Evolutionary conservation across 1,140 invertebrate genomes (phyloP).

Genomic region (Prorops nasuta): DNA sequence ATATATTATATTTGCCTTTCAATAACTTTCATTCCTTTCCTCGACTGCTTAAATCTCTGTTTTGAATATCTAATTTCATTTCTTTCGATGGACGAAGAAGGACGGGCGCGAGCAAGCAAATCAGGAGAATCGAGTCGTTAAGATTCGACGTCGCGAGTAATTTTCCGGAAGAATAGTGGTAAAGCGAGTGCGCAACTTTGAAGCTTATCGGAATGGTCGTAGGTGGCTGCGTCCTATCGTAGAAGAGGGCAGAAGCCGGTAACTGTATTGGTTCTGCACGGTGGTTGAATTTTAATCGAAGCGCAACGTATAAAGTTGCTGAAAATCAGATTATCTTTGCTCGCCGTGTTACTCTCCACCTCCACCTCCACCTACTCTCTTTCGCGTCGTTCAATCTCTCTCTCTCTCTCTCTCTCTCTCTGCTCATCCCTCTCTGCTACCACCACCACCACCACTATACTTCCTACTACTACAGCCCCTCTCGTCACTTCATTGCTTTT

Average conservation of each 20-base stretch:
- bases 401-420: too few species aligned
- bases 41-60: constrained; percentile 4
- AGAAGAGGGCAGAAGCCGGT: constrained; percentile 21
- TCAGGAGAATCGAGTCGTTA: constrained; percentile 13
- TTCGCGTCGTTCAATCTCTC: too few species aligned
- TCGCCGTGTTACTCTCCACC: constrained; percentile 24
- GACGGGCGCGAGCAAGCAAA: background rate
- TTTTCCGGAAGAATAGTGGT: constrained; percentile 1
- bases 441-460: constrained; percentile 19
- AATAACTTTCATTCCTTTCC: constrained; percentile 36
- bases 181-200: too few species aligned
- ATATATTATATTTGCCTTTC: constrained; percentile 55
- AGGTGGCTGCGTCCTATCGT: too few species aligned
- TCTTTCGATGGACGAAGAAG: background rate
- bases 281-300: constrained; percentile 54
- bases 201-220: too few species aligned
- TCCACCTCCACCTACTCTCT: too few species aligned
- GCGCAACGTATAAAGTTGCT: constrained; percentile 54
- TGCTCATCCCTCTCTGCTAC: too few species aligned
- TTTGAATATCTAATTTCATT: too few species aligned
- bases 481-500: constrained; percentile 1
- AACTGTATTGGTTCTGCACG: constrained; percentile 48
- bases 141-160: constrained; percentile 1
- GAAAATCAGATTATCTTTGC: constrained; percentile 52
- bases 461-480: constrained; percentile 8